A percentile compares a stretch with the other conserved stretches of the same genome.
Conservation (phyloP, 2,113 vertebrate genomes). For the Probosciger aterrimus region DNA sequence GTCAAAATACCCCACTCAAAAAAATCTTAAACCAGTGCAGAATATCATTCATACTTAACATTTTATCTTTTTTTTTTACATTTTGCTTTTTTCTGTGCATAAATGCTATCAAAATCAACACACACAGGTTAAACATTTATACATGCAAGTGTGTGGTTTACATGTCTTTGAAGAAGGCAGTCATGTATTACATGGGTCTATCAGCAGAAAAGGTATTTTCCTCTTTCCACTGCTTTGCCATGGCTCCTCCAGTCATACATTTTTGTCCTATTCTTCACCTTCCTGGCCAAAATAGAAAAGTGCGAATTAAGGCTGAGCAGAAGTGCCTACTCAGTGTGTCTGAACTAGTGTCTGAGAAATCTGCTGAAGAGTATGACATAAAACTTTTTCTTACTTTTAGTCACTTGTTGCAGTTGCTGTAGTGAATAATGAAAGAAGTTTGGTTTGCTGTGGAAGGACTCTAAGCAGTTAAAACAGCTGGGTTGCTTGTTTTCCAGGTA, state of each 20-base stretch:
- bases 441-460: not conserved
- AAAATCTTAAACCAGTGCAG: not conserved
- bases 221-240: not conserved
- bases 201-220: not conserved
- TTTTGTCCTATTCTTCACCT: not conserved
- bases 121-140: not conserved
- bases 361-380: not conserved
- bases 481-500: not conserved
- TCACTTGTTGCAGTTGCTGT: not conserved
- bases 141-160: not conserved
- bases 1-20: not conserved
- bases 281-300: not conserved
- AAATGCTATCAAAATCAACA: not conserved
- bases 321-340: not conserved
- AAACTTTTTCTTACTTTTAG: not conserved
- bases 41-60: not conserved
- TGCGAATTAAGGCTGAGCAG: not conserved
- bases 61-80: not conserved
- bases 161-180: not conserved
- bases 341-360: not conserved
- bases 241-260: not conserved
- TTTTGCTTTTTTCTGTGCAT: rapidly evolving
- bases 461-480: not conserved
- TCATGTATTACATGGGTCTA: not conserved
- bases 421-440: not conserved